Evolutionary conservation across 1,140 invertebrate genomes (phyloP).

Genomic region (Drosophila bocqueti): DNA sequence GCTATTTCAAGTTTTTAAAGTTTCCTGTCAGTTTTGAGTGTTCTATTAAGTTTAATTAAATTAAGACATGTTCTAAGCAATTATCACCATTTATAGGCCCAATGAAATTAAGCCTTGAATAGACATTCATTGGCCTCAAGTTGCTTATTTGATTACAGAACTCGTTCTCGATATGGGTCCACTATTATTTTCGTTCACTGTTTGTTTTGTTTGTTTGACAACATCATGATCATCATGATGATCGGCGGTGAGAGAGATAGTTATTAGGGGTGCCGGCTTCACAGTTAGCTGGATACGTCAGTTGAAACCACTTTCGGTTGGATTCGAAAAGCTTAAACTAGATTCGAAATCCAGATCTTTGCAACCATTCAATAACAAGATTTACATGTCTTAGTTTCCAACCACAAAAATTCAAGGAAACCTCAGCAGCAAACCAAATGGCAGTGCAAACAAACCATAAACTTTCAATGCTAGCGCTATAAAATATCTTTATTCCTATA

Average conservation of each 20-base stretch:
- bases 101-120: slow-evolving; percentile 16
- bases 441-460: slow-evolving; percentile 45
- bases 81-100: slow-evolving; percentile 45
- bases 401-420: slow-evolving; percentile 64
- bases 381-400: slow-evolving; percentile 41
- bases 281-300: slow-evolving; percentile 64
- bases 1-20: too few species aligned
- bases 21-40: background rate
- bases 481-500: background rate
- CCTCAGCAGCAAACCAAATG: slow-evolving; percentile 32
- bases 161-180: slow-evolving; percentile 33
- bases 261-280: slow-evolving; percentile 47
- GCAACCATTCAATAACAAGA: slow-evolving; percentile 29
- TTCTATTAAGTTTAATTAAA: background rate
- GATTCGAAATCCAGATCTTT: slow-evolving; percentile 45
- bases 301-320: slow-evolving; percentile 77
- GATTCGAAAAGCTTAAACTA: slow-evolving; percentile 73
- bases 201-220: slow-evolving; percentile 34
- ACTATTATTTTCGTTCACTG: slow-evolving; percentile 27
- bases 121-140: slow-evolving; percentile 12
- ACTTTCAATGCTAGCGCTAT: background rate
- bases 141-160: slow-evolving; percentile 70
- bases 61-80: slow-evolving; percentile 24
- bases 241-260: slow-evolving; percentile 34
- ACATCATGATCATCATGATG: slow-evolving; percentile 27